phyloP scores from a whole-genome alignment of 1,140 invertebrate genomes.

The Steinernema feltiae region DNA sequence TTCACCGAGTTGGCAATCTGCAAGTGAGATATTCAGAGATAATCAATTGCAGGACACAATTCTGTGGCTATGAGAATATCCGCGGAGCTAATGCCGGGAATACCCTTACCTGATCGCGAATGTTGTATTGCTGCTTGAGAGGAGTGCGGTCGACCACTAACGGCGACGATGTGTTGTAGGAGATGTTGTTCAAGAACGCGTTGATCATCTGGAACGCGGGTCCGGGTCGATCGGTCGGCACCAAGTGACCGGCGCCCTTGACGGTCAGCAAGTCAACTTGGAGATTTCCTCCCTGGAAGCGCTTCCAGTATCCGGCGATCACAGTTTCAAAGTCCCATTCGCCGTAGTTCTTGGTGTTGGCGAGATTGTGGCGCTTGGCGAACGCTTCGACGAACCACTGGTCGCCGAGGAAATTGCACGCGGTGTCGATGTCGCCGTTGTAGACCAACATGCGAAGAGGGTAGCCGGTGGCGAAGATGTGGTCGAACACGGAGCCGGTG shows the following conservation, averaged over 20 bases:
- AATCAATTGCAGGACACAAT: too few species aligned
- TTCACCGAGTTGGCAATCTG: background rate
- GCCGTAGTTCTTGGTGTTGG: slow-evolving; percentile 13
- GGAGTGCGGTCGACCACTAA: background rate
- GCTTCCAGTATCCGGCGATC: slow-evolving; percentile 37
- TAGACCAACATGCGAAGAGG: slow-evolving; percentile 60
- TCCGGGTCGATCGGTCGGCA: slow-evolving; percentile 61
- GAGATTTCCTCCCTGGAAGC: slow-evolving; percentile 18
- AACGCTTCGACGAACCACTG: slow-evolving; percentile 61
- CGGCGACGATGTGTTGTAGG: background rate
- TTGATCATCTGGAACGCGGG: slow-evolving; percentile 59
- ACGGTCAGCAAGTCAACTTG: slow-evolving; percentile 32
- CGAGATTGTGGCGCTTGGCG: slow-evolving; percentile 17
- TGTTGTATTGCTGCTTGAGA: background rate
- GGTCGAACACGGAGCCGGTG: slow-evolving; percentile 32
- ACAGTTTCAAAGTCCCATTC: slow-evolving; percentile 27
- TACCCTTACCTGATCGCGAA: background rate
- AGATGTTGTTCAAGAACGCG: slow-evolving; percentile 42
- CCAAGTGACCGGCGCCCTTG: slow-evolving; percentile 62
- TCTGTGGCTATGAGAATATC: too few species aligned
- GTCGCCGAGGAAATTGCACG: slow-evolving; percentile 63
- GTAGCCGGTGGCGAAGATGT: slow-evolving; percentile 28
- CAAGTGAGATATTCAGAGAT: background rate
- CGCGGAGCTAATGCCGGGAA: too few species aligned
- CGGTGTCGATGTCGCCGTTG: slow-evolving; percentile 64